These are phyloP conservation scores for Actinia tenebrosa DNA, from an alignment of 64 coral and sea anemone species.

Conservation along the genomic window DNA sequence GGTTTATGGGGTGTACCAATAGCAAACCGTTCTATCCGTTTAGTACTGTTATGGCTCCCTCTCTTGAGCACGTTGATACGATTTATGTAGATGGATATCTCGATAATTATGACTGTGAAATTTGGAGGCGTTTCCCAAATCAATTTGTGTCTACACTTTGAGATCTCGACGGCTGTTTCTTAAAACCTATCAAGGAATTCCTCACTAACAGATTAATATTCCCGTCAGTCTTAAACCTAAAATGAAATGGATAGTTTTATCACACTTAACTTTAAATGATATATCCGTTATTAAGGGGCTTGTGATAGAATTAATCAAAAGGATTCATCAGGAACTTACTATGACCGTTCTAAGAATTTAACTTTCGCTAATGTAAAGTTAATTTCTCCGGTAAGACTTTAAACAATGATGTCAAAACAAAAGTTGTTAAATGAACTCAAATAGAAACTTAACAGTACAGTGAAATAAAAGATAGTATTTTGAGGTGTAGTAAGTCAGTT, in stretches of 20 bases:
- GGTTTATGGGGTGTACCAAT: neutral
- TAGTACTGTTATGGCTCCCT: neutral
- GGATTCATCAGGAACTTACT: constrained; percentile 7
- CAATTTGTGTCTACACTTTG: neutral
- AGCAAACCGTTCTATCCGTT: neutral
- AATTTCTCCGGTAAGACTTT: constrained; percentile 15
- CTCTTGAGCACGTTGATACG: neutral
- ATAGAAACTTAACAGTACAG: neutral
- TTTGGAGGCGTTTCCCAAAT: neutral
- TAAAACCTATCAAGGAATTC: neutral
- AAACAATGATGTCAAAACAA: neutral
- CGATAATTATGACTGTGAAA: neutral
- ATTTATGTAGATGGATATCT: neutral
- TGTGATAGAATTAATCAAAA: constrained; percentile 14
- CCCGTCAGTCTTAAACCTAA: neutral
- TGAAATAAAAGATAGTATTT: neutral
- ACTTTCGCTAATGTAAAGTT: constrained; percentile 46
- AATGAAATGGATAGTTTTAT: neutral
- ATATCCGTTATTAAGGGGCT: constrained; percentile 19
- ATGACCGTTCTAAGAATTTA: constrained; percentile 55
- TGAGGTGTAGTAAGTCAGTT: neutral
- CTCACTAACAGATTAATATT: neutral
- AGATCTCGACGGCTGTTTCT: neutral
- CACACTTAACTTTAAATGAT: neutral
- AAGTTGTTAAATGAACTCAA: neutral